Evolutionary conservation across 2,797 vertebrate genomes (phyloP), one percentile per base, ranked within the genome.

Genomic region (Macropodus opercularis): DNA sequence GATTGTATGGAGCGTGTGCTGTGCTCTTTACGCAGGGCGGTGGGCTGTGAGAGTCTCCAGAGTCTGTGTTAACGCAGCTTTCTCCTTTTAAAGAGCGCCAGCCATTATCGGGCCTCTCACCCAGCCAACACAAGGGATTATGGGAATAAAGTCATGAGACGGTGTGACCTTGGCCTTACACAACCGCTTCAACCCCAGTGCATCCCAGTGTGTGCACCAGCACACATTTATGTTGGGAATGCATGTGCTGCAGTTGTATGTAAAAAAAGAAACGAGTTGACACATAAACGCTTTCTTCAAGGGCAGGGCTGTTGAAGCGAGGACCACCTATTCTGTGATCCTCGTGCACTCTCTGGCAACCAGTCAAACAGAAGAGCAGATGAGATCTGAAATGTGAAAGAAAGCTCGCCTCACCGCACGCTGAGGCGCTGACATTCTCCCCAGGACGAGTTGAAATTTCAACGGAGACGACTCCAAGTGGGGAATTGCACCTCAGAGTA

Each of bases 41-140:
- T 77, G 80, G 67, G 75, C 63, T 80, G 68, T 49, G 56, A 49
- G 69, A 44, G 55, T 88, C 86, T 81, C 82, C 51, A 19, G 86
- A 72, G 86, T 79, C 71, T 67, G 71, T 68, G 82, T 89, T 84
- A 87, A 85, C 73, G 54, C 81, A 56, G 32, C 76, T 69, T 75
- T 80, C 79, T 63, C 68, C 59, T 81, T 80, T 81, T 26, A 35
- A 68, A 74, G 85, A 87, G 81, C 68, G 77, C 63, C 73, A 72
- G 80, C 91, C 89, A 92, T 93, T 92, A 91, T 79, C 79, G 82
- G 77, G 73, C 81, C 68, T 88, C 80, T 87, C 88, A 86, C 85
- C 79, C 83, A 75, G 74, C 75, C 83, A 81, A 63, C 83, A 77
- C 56, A 44, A 50, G 86, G 83, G 85, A 90, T 87, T 87, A 89